These are phyloP conservation scores for Operophtera brumata DNA, from an alignment of 2,888 invertebrate species.

Conservation along the genomic window DNA sequence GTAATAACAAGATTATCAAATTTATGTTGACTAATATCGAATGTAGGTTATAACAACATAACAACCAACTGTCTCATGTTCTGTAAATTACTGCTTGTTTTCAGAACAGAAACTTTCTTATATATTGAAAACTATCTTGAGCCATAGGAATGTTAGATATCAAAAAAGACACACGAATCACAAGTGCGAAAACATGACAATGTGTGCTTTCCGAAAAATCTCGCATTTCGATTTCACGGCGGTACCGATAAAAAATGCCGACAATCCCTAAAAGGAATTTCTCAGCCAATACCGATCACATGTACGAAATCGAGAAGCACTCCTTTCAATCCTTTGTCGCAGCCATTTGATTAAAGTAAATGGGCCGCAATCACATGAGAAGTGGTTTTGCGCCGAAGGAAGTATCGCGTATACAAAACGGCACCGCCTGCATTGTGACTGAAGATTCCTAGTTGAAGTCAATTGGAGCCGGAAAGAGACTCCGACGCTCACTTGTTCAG, in stretches of 20 bases:
- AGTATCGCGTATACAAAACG: conserved; percentile 80
- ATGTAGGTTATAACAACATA: not conserved
- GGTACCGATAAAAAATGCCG: conserved; percentile 62
- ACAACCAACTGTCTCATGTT: not conserved
- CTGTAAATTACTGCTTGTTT: no score
- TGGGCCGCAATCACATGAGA: conserved; percentile 75
- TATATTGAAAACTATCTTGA: not conserved
- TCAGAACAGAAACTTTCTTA: no score
- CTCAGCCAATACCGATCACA: conserved; percentile 72
- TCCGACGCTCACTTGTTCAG: conserved; percentile 56
- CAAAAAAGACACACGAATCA: conserved; percentile 29
- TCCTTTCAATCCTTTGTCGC: conserved; percentile 79
- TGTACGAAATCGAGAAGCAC: conserved; percentile 70
- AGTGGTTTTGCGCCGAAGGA: conserved; percentile 70
- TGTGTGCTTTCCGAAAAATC: conserved; percentile 35
- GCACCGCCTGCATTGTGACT: conserved; percentile 73
- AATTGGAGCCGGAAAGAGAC: conserved; percentile 63
- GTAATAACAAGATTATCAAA: conserved; percentile 34
- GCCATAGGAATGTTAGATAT: not conserved
- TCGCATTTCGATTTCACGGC: conserved; percentile 39
- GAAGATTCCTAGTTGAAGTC: conserved; percentile 58
- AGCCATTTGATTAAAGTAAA: conserved; percentile 78
- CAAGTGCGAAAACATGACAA: conserved; percentile 39
- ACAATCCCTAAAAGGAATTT: conserved; percentile 62
- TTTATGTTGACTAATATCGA: not conserved